Base-by-base conservation (phyloP, 2,797 vertebrate genomes). In the Hirundo rustica region DNA sequence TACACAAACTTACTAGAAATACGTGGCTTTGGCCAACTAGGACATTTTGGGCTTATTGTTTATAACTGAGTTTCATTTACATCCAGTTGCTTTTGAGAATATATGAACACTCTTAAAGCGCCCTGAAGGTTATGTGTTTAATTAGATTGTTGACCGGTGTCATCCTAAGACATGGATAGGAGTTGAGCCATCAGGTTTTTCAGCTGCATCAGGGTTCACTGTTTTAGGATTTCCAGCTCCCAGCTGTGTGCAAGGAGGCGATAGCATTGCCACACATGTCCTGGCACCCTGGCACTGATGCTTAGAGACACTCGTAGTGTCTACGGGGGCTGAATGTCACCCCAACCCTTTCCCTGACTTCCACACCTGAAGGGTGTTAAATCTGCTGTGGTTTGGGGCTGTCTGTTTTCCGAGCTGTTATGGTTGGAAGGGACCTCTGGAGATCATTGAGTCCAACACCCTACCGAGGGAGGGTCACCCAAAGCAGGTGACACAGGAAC, bases 181-280 rank as follows among this genome's bases (percentile, higher is more conserved):
- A 81, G 25, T 42, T 64, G 81, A 91, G 48, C 19, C 12, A 44
- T 58, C 30, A 29, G 42, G 57, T 71, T 38, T 72, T 65, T 85
- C 45, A 70, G 54, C 27, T 40, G 64, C 50, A 54, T 40, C 55
- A 61, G 32, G 44, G 64, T 36, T 57, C 45, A 11, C 25, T 44
- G 30, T 18, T 47, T 42, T 7, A 73, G 64, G 54, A 40, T 75
- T 78, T 77, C 84, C 47, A 55, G 65, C 72, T 80, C 7, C 75
- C 38, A 74, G 11, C n/a, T 72, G 38, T 47, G 30, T 68, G 27
- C 58, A 66, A 13, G 47, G 25, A 57, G 32, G 30, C 53, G 30
- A 68, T 4, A 25, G 30, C 16, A 29, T 16, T 42, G 20, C 72
- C 50, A 51, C 27, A 20, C 0, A 0, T 21, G 26, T 84, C 51